Percentiles rank a stretch among this genome's conserved stretches.
These are phyloP conservation scores for Kryptolebias ocellatus DNA, from an alignment of 2,797 vertebrate species.

Conservation along the genomic window DNA sequence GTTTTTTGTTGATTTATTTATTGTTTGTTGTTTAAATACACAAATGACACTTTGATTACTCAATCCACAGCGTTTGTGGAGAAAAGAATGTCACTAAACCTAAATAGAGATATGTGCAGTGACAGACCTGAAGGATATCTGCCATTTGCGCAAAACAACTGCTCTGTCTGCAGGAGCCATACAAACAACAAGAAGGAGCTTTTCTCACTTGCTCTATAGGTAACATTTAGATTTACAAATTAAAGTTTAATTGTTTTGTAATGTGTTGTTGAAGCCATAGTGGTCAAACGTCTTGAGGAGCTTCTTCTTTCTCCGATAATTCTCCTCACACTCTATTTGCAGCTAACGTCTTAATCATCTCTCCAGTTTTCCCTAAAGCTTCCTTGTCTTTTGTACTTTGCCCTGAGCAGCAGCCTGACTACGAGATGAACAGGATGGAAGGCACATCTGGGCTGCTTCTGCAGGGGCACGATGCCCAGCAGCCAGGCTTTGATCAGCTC, in stretches of 20 bases:
- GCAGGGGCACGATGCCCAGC: constrained; percentile 54
- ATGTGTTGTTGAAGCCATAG: neutral
- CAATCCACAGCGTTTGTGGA: no score
- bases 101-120: no score
- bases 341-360: constrained; percentile 53
- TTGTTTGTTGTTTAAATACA: no score
- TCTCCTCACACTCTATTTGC: neutral
- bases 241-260: neutral
- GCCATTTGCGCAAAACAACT: no score
- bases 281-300: neutral
- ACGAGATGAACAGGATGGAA: constrained; percentile 55
- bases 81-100: no score
- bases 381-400: constrained; percentile 45
- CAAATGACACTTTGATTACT: no score
- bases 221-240: neutral
- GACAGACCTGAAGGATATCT: no score
- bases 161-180: no score
- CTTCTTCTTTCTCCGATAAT: neutral
- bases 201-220: no score
- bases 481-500: constrained; percentile 67
- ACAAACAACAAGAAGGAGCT: no score
- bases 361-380: constrained; percentile 25
- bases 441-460: constrained; percentile 40
- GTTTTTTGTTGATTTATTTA: no score
- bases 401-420: constrained; percentile 42